Evolutionary conservation across 1,140 invertebrate species (phyloP), one percentile per base, ranked within the genome.

Genomic region (silkworm (Bombyx mori)): DNA sequence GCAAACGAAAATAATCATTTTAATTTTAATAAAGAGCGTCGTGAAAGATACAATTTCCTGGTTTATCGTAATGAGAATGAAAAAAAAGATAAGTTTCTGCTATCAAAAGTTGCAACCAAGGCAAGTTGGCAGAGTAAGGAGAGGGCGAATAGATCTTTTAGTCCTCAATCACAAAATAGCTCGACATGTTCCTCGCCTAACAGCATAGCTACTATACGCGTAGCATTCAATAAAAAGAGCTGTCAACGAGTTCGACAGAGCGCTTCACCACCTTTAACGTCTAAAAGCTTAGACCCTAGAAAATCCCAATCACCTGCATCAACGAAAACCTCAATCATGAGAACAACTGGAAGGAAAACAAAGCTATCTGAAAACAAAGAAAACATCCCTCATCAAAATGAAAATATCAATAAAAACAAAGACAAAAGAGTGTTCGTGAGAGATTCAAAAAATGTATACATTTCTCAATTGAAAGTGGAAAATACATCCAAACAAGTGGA

Each of bases 11-110:
- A 63, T 44, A 63, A 67, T 59, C 62, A 73, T 50, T 35, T 69
- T 7, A 69, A 76, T 62, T 63, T 73, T 58, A 44, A 55, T 18
- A 47, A 63, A 42, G 57, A 68, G 44, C 43, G 66, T 9, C 51
- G 54, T 47, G 54, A 63, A 35, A 69, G 72, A 59, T 57, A 72
- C 35, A 71, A 56, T 42, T 83, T 77, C 56, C 46, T 75, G 9
- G 73, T 86, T 46, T 80, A 73, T 65, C 65, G 77, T 18, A 86
- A 86, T 58, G 75, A 81, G 62, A 63, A 71, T 35, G 68, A 83
- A 49, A 71, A 55, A 5, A 68, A 68, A 10, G 62, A 62, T 5
- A 68, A 55, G 42, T 52, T 43, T 9, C 57, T 44, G 58, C 12
- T 56, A 55, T 49, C 54, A 61, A 57, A 58, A 57, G 65, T 50